Percentiles rank a stretch among this genome's conserved stretches.
phyloP scores from a whole-genome alignment of 1,140 invertebrate genomes.

The Trachelipus rathkii region DNA sequence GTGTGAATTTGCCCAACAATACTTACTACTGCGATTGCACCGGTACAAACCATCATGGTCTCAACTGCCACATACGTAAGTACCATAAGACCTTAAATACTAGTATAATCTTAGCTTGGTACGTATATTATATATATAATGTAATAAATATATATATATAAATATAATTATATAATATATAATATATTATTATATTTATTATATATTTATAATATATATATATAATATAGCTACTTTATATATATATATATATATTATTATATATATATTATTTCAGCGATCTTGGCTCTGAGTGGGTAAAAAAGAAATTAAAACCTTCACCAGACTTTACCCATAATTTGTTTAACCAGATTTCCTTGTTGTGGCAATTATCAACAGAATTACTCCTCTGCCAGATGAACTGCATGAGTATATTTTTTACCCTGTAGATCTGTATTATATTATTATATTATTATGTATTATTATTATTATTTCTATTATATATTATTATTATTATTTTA shows the following conservation, averaged over 20 bases:
- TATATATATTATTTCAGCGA: neutral
- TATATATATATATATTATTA: constrained; percentile 1
- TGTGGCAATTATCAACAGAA: too few relatives aligned
- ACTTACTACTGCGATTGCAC: constrained; percentile 51
- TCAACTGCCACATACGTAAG: constrained; percentile 50
- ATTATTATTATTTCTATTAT: too few relatives aligned
- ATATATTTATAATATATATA: neutral
- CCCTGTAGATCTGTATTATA: too few relatives aligned
- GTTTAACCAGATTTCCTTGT: too few relatives aligned
- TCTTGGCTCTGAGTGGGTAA: too few relatives aligned
- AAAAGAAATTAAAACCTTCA: too few relatives aligned
- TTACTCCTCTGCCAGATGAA: too few relatives aligned
- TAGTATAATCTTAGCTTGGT: neutral
- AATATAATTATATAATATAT: neutral
- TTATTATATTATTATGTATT: too few relatives aligned
- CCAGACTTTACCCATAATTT: too few relatives aligned
- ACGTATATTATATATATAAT: neutral
- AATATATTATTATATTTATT: neutral
- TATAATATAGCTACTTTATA: too few relatives aligned
- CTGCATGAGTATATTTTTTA: too few relatives aligned
- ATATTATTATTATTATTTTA: too few relatives aligned
- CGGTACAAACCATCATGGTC: constrained; percentile 48
- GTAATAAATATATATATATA: neutral
- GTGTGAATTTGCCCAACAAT: constrained; percentile 46
- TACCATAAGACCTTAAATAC: constrained; percentile 14